These are phyloP conservation scores for Brachystomella parvula DNA, from an alignment of 1,140 invertebrate genomes.

Conservation along the genomic window DNA sequence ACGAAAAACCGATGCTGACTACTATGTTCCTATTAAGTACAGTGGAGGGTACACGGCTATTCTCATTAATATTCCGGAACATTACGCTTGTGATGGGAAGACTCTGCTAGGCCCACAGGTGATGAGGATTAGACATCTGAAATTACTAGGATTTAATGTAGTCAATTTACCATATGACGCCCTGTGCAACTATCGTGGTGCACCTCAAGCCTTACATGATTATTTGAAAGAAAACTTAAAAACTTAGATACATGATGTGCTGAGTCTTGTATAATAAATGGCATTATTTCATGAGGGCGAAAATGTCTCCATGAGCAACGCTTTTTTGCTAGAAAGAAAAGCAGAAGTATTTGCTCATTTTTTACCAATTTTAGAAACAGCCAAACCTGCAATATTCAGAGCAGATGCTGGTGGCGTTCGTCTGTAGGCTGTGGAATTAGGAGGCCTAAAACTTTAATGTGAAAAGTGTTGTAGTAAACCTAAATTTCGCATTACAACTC, in stretches of 20 bases:
- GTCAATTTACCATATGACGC: slow-evolving; percentile 52
- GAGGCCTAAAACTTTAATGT: too few species aligned
- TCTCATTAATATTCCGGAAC: slow-evolving; percentile 57
- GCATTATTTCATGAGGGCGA: too few species aligned
- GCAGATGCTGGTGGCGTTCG: too few species aligned
- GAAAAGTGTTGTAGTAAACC: too few species aligned
- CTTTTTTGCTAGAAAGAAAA: not conserved
- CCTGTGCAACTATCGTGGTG: slow-evolving; percentile 46
- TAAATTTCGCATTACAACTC: too few species aligned
- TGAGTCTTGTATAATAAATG: too few species aligned
- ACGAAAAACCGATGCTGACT: not conserved
- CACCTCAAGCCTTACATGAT: slow-evolving; percentile 42
- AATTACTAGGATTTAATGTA: slow-evolving; percentile 55
- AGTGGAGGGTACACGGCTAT: slow-evolving; percentile 42
- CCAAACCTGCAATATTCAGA: too few species aligned
- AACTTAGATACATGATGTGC: too few species aligned
- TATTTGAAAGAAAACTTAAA: slow-evolving; percentile 43
- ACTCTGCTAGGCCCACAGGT: slow-evolving; percentile 54
- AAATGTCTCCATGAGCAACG: too few species aligned
- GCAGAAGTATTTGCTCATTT: not conserved
- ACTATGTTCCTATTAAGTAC: slow-evolving; percentile 1
- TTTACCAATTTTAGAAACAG: too few species aligned
- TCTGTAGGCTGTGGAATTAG: too few species aligned
- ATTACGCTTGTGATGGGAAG: slow-evolving; percentile 52
- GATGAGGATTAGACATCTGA: slow-evolving; percentile 55